Evolutionary conservation across 1,140 invertebrate genomes (phyloP), one percentile per base, ranked within the genome.

Genomic region (Halesus radiatus): DNA sequence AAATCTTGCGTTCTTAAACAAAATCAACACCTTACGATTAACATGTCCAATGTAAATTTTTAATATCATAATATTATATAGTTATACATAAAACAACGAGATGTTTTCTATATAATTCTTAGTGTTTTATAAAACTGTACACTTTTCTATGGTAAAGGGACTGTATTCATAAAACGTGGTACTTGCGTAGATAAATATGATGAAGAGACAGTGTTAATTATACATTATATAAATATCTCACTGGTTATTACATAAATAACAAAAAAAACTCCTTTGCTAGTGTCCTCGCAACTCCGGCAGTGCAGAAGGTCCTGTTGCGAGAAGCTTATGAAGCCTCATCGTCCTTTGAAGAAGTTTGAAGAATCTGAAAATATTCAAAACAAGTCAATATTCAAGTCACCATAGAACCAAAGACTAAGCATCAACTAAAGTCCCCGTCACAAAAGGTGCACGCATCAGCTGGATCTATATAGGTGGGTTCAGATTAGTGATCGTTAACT

Each of bases 31-130:
- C 18, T 60, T 60, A 23, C 56, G 56, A 45, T 60, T 66, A 66
- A 66, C 62, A 66, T 3, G n/a, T 66, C 32, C 22, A 66, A 66
- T 16, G 29, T 66, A 66, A 20, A 64, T 64, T 66, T 29, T 66
- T 66, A 66, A 66, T 66, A 66, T 66, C 23, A 66, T 66, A 32
- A 26, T 66, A 32, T 45, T 66, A 29, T 66, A 66, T 66, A 66
- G 29, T 66, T 37, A 66, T 66, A 66, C 62, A 66, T n/a, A 66
- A 66, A 66, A 66, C 62, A 66, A 66, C 62, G 18, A 66, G 32
- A 37, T n/a, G 23, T 37, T 66, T 26, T 37, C 32, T 66, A 66
- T 66, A 66, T 32, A 26, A 66, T 66, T 37, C 62, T 37, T 66
- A 66, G 23, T 66, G 62, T 15, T 18, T 32, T 66, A 66, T 29